These are phyloP conservation scores for Mantis religiosa DNA, from an alignment of 2,888 invertebrate species.

Conservation along the genomic window DNA sequence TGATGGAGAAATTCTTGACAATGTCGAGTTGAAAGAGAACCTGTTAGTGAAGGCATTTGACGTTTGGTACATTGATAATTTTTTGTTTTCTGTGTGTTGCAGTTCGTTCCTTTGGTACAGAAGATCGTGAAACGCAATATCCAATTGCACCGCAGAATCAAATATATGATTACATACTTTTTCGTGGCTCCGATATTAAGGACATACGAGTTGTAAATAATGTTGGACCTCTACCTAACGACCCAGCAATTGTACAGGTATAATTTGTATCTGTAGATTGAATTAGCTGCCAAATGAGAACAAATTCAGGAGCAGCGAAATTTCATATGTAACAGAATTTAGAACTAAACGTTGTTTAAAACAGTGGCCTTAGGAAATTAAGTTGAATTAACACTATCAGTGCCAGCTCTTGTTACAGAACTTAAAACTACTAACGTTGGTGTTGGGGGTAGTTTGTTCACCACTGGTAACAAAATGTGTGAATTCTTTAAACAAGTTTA, in stretches of 20 bases:
- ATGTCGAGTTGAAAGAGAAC: neutral
- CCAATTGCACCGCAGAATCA: constrained; percentile 96
- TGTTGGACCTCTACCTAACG: constrained; percentile 82
- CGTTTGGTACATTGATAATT: neutral
- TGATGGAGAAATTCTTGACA: neutral
- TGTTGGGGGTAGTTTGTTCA: too few relatives aligned
- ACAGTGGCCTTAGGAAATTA: too few relatives aligned
- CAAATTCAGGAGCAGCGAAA: too few relatives aligned
- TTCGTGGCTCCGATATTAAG: constrained; percentile 97
- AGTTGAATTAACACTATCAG: too few relatives aligned
- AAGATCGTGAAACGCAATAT: constrained; percentile 92
- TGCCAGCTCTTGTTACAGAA: too few relatives aligned
- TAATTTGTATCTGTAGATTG: neutral
- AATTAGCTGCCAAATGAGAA: neutral
- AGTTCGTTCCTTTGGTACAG: constrained; percentile 99
- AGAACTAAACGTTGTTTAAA: too few relatives aligned
- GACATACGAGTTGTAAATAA: constrained; percentile 94
- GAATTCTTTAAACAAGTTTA: too few relatives aligned
- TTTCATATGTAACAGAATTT: too few relatives aligned
- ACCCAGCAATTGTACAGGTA: constrained; percentile 94
- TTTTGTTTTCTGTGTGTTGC: constrained; percentile 33
- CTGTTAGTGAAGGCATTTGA: neutral
- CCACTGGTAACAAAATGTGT: too few relatives aligned
- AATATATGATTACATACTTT: constrained; percentile 97
- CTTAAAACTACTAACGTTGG: too few relatives aligned